These are phyloP conservation scores for Allacma fusca DNA, from an alignment of 2,888 invertebrate genomes.

Conservation along the genomic window DNA sequence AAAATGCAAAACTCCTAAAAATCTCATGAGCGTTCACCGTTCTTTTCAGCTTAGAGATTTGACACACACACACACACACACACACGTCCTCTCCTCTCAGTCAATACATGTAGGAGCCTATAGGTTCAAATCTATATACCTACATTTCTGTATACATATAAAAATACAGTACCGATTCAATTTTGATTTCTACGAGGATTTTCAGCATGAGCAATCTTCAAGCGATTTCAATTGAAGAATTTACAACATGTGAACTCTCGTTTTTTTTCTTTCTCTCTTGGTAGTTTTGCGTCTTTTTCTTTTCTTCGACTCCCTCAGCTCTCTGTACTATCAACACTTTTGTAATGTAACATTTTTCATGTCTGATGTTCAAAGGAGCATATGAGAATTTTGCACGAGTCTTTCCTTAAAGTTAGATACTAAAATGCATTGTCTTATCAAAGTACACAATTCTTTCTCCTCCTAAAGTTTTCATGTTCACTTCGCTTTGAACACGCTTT, in stretches of 20 bases:
- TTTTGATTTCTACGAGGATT: slow-evolving; percentile 8
- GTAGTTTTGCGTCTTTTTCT: too few species aligned
- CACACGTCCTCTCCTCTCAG: neutral
- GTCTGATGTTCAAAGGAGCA: neutral
- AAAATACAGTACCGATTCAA: neutral
- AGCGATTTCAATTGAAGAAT: neutral
- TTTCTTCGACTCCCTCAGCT: neutral
- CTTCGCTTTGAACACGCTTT: neutral
- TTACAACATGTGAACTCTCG: neutral
- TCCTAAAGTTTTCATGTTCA: too few species aligned
- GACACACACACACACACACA: slow-evolving; percentile 4
- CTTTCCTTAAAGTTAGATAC: too few species aligned
- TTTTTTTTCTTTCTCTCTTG: too few species aligned
- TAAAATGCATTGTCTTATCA: too few species aligned
- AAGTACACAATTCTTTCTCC: too few species aligned
- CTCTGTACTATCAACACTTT: neutral
- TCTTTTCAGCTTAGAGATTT: slow-evolving; percentile 9
- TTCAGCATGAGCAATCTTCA: slow-evolving; percentile 10
- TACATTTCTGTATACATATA: too few species aligned
- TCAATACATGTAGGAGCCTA: neutral
- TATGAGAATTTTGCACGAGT: too few species aligned
- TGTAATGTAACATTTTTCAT: neutral
- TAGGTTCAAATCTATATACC: neutral
- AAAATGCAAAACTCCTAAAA: slow-evolving; percentile 59
- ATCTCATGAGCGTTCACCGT: slow-evolving; percentile 39